A percentile compares a stretch with the other conserved stretches of the same genome.
phyloP scores from a whole-genome alignment of 1,140 invertebrate species.

The Muscidifurax raptorellus region DNA sequence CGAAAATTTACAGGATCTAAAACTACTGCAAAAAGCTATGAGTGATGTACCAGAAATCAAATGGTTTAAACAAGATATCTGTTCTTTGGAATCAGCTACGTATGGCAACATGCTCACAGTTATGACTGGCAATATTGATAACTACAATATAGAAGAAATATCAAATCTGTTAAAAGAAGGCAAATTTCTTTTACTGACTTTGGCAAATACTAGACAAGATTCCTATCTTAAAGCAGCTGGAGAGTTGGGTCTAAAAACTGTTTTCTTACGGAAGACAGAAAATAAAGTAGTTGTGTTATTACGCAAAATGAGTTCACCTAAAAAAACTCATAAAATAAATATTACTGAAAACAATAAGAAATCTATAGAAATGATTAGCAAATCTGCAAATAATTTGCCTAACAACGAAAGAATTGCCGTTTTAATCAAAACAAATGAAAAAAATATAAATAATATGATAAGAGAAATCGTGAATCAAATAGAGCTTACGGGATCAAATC shows the following conservation, averaged over 20 bases:
- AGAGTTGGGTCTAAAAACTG: slow-evolving; percentile 58
- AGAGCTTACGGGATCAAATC: slow-evolving; percentile 79
- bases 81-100: slow-evolving; percentile 58
- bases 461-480: slow-evolving; percentile 83
- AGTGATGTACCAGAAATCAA: slow-evolving; percentile 15
- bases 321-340: slow-evolving; percentile 58
- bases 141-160: slow-evolving; percentile 52
- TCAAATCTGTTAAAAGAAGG: slow-evolving; percentile 62
- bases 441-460: too few species aligned
- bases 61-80: neutral
- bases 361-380: too few species aligned
- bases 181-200: slow-evolving; percentile 69
- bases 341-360: slow-evolving; percentile 29
- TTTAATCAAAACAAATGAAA: slow-evolving; percentile 61
- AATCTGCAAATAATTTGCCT: neutral
- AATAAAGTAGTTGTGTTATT: slow-evolving; percentile 62
- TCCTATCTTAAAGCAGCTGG: slow-evolving; percentile 55
- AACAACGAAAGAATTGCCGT: slow-evolving; percentile 72
- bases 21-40: slow-evolving; percentile 43
- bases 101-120: slow-evolving; percentile 76
- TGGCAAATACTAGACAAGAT: slow-evolving; percentile 54
- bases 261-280: slow-evolving; percentile 58
- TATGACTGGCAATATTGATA: slow-evolving; percentile 67
- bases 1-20: slow-evolving; percentile 54
- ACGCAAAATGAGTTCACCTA: slow-evolving; percentile 55